Base-by-base conservation (phyloP, 2,797 vertebrate genomes). In the Protosalanx chinensis region DNA sequence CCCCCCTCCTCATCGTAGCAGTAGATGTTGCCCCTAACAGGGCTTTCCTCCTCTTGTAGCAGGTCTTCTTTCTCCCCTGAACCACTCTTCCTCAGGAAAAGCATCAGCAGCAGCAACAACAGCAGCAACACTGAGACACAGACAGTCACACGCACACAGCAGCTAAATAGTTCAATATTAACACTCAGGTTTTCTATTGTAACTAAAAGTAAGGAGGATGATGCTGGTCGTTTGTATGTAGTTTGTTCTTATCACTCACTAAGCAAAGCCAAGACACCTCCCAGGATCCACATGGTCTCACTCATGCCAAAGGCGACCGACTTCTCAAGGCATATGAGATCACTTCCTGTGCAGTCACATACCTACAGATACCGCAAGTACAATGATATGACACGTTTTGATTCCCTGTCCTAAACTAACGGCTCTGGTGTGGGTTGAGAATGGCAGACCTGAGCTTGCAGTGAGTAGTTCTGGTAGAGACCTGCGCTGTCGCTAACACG, bases 301-400 rank as follows among this genome's bases (percentile, higher is more conserved):
- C 41, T 20, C 69, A 71, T 49, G 60, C 12, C 69, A 13, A 71
- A 64, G 8, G 6, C 30, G 30, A 46, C 41, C 0, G 2, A 27
- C 15, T 20, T 64, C 1, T 71, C 61, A 8, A 2, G 12, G 41
- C 61, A 53, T 49, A 7, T 33, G 10, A 35, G 33, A 61, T 64
- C 62, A 37, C 23, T 72, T 33, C 61, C 46, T 51, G 69, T 71
- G 62, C 61, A 53, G 20, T 71, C 70, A 64, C 70, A 71, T 12
- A 64, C 62, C 62, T 64, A 46, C 8, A 46, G 41, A 46, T 46
- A 46, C 2, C 12, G 13, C 12, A 12, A 46, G 35, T 8, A 37
- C 10, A 1, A 46, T 46, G 7, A 41, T 12, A 10, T 12, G 37
- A 41, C 37, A 41, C 37, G 3, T 3, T 12, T 41, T 12, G 41